Evolutionary conservation across 1,140 invertebrate genomes (phyloP).

Genomic region (Solenopsis fugax): DNA sequence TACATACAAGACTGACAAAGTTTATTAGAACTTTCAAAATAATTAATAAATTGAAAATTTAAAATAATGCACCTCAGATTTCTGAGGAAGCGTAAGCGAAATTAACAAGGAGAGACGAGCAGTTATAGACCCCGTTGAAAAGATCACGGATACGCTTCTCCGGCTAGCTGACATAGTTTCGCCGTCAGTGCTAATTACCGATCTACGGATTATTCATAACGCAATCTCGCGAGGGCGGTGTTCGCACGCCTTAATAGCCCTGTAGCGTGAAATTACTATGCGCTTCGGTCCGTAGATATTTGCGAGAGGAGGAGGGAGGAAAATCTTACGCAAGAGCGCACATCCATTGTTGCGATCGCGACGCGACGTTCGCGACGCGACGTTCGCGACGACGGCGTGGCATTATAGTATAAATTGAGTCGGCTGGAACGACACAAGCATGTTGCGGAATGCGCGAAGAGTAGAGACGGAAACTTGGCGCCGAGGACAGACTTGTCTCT

Average conservation of each 20-base stretch:
- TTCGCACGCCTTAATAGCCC: slow-evolving; percentile 2
- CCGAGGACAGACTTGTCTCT: neutral
- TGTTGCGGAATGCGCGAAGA: neutral
- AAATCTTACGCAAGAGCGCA: slow-evolving; percentile 10
- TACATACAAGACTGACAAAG: neutral
- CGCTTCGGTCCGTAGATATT: neutral
- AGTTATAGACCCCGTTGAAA: neutral
- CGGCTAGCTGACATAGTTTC: neutral
- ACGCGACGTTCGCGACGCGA: too few relatives aligned
- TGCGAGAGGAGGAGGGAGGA: neutral
- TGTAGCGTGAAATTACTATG: slow-evolving; percentile 27
- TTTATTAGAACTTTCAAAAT: slow-evolving; percentile 1
- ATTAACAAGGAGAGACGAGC: neutral
- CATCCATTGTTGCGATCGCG: slow-evolving; percentile 28
- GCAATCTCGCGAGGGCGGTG: slow-evolving; percentile 24
- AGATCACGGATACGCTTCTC: slow-evolving; percentile 14
- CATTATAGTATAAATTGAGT: neutral
- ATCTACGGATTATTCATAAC: slow-evolving; percentile 4
- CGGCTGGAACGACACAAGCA: neutral
- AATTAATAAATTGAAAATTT: neutral
- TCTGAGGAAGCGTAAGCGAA: neutral
- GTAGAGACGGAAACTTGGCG: neutral
- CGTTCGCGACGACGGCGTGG: neutral
- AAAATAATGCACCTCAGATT: neutral
- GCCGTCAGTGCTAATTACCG: slow-evolving; percentile 5